These are phyloP conservation scores for Macquaria ambigua DNA, from an alignment of 2,113 vertebrate species.

Conservation along the genomic window DNA sequence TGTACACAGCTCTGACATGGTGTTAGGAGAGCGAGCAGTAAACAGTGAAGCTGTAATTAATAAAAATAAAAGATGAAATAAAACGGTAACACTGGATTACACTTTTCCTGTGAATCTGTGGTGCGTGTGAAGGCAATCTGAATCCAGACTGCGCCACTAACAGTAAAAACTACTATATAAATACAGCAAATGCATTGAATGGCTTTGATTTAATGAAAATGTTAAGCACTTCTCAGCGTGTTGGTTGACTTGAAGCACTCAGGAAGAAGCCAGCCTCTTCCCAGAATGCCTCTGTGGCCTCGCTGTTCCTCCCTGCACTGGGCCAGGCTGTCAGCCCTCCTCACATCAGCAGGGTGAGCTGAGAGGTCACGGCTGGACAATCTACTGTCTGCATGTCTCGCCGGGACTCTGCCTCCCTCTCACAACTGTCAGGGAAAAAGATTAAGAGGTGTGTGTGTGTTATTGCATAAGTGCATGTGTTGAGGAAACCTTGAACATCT, in stretches of 20 bases:
- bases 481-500: neutral
- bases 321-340: slow-evolving; percentile 66
- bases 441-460: slow-evolving; percentile 42
- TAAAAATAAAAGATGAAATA: neutral
- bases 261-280: slow-evolving; percentile 37
- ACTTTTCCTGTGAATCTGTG: too few species aligned
- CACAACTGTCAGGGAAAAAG: slow-evolving; percentile 43
- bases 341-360: slow-evolving; percentile 67
- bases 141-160: too few species aligned
- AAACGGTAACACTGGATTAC: neutral
- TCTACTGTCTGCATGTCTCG: slow-evolving; percentile 46
- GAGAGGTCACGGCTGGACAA: slow-evolving; percentile 68
- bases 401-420: slow-evolving; percentile 24
- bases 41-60: neutral
- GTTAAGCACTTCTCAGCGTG: neutral
- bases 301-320: slow-evolving; percentile 42
- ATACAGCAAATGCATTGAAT: neutral
- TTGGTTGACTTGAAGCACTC: neutral
- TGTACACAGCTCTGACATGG: neutral
- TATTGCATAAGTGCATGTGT: slow-evolving; percentile 20
- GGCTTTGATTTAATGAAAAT: too few species aligned
- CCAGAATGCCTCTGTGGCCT: slow-evolving; percentile 49
- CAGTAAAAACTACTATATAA: neutral
- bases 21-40: neutral
- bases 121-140: too few species aligned